Evolutionary conservation across 2,888 invertebrate genomes (phyloP), one percentile per base, ranked within the genome.

Genomic region (Trachelus iudaicus): DNA sequence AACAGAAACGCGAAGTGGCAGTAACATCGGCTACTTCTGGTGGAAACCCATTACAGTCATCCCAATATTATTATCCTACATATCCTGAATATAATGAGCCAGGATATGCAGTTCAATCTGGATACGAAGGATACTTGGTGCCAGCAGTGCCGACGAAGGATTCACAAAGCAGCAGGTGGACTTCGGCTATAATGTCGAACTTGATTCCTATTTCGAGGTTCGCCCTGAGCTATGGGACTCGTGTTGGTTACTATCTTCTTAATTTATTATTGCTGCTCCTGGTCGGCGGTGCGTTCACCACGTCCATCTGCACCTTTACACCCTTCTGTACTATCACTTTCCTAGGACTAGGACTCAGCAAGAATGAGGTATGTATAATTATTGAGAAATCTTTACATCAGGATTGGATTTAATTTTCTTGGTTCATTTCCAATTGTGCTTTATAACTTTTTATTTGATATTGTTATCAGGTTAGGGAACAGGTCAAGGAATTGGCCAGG

Each of bases 231-330:
- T 85, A 86, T 77, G 86, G 85, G 11, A 40, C 81, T n/a, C 81
- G 82, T n/a, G 76, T 82, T 31, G 81, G 84, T 1, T 56, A 74
- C 3, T 83, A 81, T 33, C 4, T 85, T 2, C 76, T 84, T 34
- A 81, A 85, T 23, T 76, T 85, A 11, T 30, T 85, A 0, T 37
- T 86, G 12, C 87, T 93, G 9, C 85, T 94, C 6, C 78, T 94
- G 9, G 88, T 94, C 76, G 94, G 94, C 4, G 92, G 93, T n/a
- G 88, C 94, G 11, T 90, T 94, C 4, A 92, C 94, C 1, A 92
- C 94, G 0, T 93, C 94, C 0, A 90, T 95, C 1, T 95, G 95
- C 86, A 92, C 93, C 0, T 93, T 94, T 81, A 95, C 95, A 0
- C 93, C 94, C 12, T 85, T 95, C 30, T 95, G 95, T 87, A 92